These are phyloP conservation scores for Nothura maculosa DNA, from an alignment of 2,797 vertebrate species.

Conservation along the genomic window DNA sequence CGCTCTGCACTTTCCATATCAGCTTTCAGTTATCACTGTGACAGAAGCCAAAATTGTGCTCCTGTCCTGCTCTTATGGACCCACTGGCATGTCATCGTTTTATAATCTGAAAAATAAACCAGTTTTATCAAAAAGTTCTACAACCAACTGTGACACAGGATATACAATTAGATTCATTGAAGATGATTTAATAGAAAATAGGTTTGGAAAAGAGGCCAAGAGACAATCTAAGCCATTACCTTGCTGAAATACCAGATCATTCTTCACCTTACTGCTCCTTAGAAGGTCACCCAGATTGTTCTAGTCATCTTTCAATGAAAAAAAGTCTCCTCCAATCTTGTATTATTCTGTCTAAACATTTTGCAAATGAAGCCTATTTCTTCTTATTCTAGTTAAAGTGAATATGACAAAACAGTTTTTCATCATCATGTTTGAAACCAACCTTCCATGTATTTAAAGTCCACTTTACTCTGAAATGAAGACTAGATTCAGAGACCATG, in stretches of 20 bases:
- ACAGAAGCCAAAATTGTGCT: background rate
- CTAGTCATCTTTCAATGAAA: background rate
- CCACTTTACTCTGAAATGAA: background rate
- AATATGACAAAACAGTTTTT: conserved; percentile 35
- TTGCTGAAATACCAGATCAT: background rate
- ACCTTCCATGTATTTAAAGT: conserved; percentile 1
- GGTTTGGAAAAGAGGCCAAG: background rate
- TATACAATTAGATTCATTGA: background rate
- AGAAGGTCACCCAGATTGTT: background rate
- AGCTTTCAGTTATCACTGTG: background rate
- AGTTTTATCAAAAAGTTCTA: background rate
- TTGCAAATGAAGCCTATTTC: background rate
- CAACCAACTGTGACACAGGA: background rate
- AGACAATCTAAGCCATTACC: background rate
- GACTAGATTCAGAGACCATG: background rate
- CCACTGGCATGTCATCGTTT: background rate
- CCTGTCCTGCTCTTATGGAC: background rate
- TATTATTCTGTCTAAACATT: background rate
- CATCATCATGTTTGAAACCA: conserved; percentile 27
- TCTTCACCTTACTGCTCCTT: background rate
- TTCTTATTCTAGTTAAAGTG: conserved; percentile 17
- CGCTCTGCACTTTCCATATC: background rate
- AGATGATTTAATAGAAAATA: background rate
- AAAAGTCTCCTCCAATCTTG: background rate
- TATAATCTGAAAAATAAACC: background rate